Evolutionary conservation across 2,888 invertebrate species (phyloP), one percentile per base, ranked within the genome.

Genomic region (Orchesella flavescens): DNA sequence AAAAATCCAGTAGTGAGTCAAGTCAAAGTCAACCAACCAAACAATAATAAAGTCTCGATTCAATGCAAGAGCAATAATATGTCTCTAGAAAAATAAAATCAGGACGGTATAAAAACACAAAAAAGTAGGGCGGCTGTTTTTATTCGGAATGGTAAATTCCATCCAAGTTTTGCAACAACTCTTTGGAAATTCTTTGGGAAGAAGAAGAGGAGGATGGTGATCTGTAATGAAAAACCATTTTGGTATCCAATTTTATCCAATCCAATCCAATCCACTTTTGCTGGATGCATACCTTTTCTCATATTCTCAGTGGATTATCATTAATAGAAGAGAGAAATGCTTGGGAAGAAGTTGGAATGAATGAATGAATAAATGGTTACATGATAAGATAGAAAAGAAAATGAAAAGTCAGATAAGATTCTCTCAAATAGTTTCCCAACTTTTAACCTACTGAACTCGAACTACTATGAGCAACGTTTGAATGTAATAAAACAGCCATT

Each of bases 401-500:
- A 24, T 61, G 17, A 57, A 57, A 57, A 57, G 57, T 24, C 61
- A 23, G 34, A 34, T 34, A 34, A 24, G 24, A 61, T 24, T 21
- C 24, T 21, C 24, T 3, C 13, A 53, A 61, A 61, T 61, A 61
- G 61, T 61, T 61, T 24, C 12, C 34, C 61, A 61, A 61, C 61
- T 61, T 61, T 61, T 23, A 61, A 61, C 61, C 61, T 61, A 23
- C 61, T 61, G 24, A 61, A 61, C 61, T 59, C n/a, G n/a, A n/a
- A n/a, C n/a, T n/a, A n/a, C n/a, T n/a, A n/a, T n/a, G n/a, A n/a
- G n/a, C 34, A 34, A 24, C 24, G 23, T 61, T 61, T n/a, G 10
- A 19, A 23, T 13, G 61, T 61, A 61, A 61, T 24, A 61, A 61
- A 61, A 61, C 17, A 7, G 7, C 34, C 34, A 34, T 34, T 34